Conservation (phyloP, 2,888 invertebrate genomes). For the Aricia artaxerxes region DNA sequence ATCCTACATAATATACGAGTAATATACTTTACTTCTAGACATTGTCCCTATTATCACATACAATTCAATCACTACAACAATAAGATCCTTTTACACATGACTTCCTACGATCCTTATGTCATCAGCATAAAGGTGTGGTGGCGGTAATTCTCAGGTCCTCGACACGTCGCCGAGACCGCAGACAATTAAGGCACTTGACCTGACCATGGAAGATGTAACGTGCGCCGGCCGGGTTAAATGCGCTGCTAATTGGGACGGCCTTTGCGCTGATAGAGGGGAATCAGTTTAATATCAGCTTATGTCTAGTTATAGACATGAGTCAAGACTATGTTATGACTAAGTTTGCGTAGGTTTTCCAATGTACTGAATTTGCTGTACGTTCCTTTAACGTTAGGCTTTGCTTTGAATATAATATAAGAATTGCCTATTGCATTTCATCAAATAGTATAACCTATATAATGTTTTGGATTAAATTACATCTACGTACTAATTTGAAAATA, state of each 20-base stretch:
- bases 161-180: slow-evolving; percentile 45
- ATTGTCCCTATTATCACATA: background rate
- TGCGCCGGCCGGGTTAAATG: slow-evolving; percentile 53
- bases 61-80: background rate
- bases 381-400: too few relatives aligned
- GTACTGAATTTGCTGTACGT: too few relatives aligned
- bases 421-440: too few relatives aligned
- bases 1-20: too few relatives aligned
- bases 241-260: slow-evolving; percentile 38
- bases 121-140: slow-evolving; percentile 4
- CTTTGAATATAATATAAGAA: too few relatives aligned
- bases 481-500: too few relatives aligned
- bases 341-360: too few relatives aligned
- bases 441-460: too few relatives aligned
- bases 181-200: slow-evolving; percentile 72
- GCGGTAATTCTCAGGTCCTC: slow-evolving; percentile 36
- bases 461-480: too few relatives aligned
- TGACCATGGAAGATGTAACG: slow-evolving; percentile 51
- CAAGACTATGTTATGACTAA: too few relatives aligned
- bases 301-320: too few relatives aligned
- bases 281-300: background rate
- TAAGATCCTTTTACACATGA: background rate
- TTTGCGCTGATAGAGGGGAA: slow-evolving; percentile 1
- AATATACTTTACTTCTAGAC: background rate
- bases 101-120: background rate